Base-by-base conservation (phyloP, 2,797 vertebrate genomes). In the Diplodus sargus region DNA sequence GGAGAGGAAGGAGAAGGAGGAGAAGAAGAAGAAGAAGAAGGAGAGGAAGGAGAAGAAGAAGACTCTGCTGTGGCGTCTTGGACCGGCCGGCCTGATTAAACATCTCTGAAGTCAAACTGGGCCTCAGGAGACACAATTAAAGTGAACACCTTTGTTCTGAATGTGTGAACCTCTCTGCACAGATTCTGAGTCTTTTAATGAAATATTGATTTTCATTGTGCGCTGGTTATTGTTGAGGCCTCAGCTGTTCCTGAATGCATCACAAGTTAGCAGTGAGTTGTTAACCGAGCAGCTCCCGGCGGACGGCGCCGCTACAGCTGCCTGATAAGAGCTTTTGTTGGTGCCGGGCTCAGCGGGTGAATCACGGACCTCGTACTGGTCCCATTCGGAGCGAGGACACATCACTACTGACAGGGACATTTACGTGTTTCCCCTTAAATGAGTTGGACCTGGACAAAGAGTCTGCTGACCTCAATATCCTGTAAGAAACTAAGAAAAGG, bases 131-230 rank as follows among this genome's bases (percentile, higher is more conserved):
- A 61, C 0, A 3, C 34, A 56, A 52, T 75, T 76, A 74, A 69
- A 49, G 66, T 65, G 28, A 10, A 45, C 68, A 48, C 51, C 60
- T 85, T 57, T 71, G 63, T 66, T 70, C 53, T 4, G 16, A n/a
- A 57, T 34, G 75, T 72, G 47, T 79, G 67, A 60, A 61, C 42
- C 43, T 22, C 53, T 76, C 45, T 74, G 71, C 54, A 54, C 65
- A 74, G 53, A 72, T 70, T 68, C 78, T 58, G 69, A 18, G 47
- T 57, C 52, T 74, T 81, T 83, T 90, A 85, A 90, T 90, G 86
- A 88, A 85, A 78, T 82, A 90, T 87, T 72, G 81, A 88, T 87
- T 87, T 74, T 78, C 52, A 78, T 87, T 76, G 78, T 76, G 4
- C 60, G 79, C 78, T 14, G 63, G 81, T 76, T 57, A 49, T 48